Evolutionary conservation across 1,140 invertebrate species (phyloP).

Genomic region (Bombus sibiricus): DNA sequence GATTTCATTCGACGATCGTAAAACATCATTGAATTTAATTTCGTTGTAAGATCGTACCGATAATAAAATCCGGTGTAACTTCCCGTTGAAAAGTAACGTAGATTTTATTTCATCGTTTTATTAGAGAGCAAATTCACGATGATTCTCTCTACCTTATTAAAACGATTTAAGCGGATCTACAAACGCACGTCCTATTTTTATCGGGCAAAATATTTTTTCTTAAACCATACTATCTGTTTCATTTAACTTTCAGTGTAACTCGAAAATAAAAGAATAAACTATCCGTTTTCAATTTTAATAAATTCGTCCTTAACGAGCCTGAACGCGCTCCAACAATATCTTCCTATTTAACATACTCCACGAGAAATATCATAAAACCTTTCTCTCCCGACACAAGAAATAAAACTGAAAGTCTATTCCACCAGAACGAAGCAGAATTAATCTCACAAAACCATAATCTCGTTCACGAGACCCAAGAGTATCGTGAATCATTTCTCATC

Average conservation of each 20-base stretch:
- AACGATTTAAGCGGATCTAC: too few relatives aligned
- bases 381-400: neutral
- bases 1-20: conserved; percentile 12
- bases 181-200: too few relatives aligned
- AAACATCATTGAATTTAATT: conserved; percentile 8
- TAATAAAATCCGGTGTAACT: neutral
- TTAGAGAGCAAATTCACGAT: too few relatives aligned
- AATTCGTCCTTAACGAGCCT: neutral
- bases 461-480: neutral
- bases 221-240: too few relatives aligned
- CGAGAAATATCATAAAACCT: neutral
- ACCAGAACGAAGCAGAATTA: neutral
- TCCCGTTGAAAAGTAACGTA: neutral
- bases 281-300: neutral
- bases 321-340: neutral
- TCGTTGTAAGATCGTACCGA: neutral
- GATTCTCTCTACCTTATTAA: too few relatives aligned
- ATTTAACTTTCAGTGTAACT: neutral
- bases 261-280: neutral
- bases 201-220: too few relatives aligned
- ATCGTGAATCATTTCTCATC: neutral
- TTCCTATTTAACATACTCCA: neutral
- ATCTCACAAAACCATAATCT: neutral
- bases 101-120: neutral
- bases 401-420: neutral